Base-by-base conservation (phyloP, 2,797 vertebrate genomes). In the Sebastes baramenuke region DNA sequence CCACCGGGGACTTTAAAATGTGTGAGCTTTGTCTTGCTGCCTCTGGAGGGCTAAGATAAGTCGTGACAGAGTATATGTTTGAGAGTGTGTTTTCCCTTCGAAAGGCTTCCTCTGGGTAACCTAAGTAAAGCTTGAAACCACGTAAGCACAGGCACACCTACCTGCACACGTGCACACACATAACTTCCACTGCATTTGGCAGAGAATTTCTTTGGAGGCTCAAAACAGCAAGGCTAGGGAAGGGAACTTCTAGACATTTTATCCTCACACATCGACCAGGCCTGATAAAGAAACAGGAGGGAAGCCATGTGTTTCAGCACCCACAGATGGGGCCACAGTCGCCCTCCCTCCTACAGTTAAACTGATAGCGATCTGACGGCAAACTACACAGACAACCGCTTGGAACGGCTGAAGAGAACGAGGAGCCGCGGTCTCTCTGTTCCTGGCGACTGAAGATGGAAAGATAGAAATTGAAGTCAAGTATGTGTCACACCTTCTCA, bases 11-110 rank as follows among this genome's bases (percentile, higher is more conserved):
- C 93, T 94, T 90, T 83, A 88, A 93, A 94, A 93, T 89, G 89
- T 88, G 89, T 80, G 83, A 93, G 93, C 93, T 94, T 93, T 94
- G 94, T 95, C 89, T 92, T 86, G 88, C 87, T 85, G 86, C 88
- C 91, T 94, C 94, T 95, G 93, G 90, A 93, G 92, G 87, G 89
- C 87, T 65, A 89, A 92, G 95, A 95, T 95, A 94, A 94, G 92
- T 94, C 92, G 88, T 92, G 87, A 93, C 89, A 81, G 90, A 90
- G 81, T 93, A 86, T 93, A 93, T 94, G 92, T 93, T 93, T 93
- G 86, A 93, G 88, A 87, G 80, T 85, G 91, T 90, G 75, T 87
- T 85, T 89, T 88, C 88, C 74, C n/a, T 18, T 72, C 85, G 42
- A 61, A 87, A 89, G 80, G 87, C 85, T 82, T 93, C 83, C 89